Percentiles rank a stretch among this genome's conserved stretches.
phyloP scores from a whole-genome alignment of 2,888 invertebrate species.

The Chromoteleia sp. region DNA sequence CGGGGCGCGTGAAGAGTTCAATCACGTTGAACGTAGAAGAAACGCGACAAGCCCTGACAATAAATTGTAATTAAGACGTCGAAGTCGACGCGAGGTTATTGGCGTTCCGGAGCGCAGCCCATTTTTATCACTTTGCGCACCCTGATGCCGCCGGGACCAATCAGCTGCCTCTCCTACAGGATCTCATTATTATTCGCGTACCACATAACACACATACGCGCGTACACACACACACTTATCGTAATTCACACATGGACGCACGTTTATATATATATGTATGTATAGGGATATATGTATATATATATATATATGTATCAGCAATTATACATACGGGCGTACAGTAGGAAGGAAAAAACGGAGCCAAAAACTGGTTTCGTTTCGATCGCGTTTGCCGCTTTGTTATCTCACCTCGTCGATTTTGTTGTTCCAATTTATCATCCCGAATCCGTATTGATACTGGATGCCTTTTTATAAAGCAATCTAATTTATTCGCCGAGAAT shows the following conservation, averaged over 20 bases:
- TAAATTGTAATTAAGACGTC: conserved; percentile 70
- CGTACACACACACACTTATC: neutral
- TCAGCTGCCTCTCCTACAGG: conserved; percentile 76
- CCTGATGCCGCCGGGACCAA: conserved; percentile 83
- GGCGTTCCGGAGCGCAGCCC: conserved; percentile 63
- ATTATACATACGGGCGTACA: conserved; percentile 25
- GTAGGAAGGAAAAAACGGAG: conserved; percentile 63
- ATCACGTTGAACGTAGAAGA: conserved; percentile 48
- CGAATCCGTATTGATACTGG: conserved; percentile 45
- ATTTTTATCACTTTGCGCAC: conserved; percentile 75
- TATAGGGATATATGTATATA: conserved; percentile 14
- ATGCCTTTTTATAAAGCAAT: conserved; percentile 36
- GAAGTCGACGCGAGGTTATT: conserved; percentile 42
- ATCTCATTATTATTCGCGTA: conserved; percentile 61
- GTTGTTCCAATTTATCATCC: conserved; percentile 49
- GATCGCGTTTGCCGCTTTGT: conserved; percentile 51
- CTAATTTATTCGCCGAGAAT: conserved; percentile 52
- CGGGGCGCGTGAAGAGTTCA: conserved; percentile 16
- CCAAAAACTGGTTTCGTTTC: conserved; percentile 50
- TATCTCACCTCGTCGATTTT: conserved; percentile 50
- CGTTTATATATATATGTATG: neutral
- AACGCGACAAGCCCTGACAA: conserved; percentile 69
- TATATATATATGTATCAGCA: conserved; percentile 26
- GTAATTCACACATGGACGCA: conserved; percentile 4
- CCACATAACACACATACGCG: conserved; percentile 18